Evolutionary conservation across 2,113 vertebrate genomes (phyloP).

Genomic region (Parotia lawesii): DNA sequence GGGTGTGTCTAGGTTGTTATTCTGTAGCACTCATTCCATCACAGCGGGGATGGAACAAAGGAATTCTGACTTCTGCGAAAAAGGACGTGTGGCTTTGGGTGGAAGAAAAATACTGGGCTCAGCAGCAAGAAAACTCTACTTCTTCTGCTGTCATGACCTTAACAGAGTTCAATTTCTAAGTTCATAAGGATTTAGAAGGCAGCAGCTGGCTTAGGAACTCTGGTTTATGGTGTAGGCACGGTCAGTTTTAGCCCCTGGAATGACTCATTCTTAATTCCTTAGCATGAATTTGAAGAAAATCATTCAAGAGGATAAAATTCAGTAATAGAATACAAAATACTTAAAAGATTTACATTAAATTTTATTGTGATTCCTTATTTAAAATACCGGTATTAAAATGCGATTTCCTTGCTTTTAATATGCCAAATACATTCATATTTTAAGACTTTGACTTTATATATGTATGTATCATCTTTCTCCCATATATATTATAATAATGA

Average conservation of each 20-base stretch:
- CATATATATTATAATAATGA: neutral
- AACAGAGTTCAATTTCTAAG: neutral
- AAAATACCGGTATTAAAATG: neutral
- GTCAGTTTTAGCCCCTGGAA: neutral
- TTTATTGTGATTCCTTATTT: neutral
- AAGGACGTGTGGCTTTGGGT: neutral
- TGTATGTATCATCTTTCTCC: neutral
- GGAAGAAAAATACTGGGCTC: neutral
- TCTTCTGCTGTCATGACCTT: neutral
- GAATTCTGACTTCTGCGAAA: neutral
- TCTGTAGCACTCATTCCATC: neutral
- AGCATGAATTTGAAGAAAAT: neutral
- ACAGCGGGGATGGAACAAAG: rapidly evolving
- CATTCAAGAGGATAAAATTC: neutral
- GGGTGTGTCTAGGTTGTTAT: neutral
- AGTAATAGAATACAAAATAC: neutral
- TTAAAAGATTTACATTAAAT: neutral
- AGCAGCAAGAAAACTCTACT: neutral
- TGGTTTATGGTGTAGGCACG: neutral
- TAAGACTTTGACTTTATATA: neutral
- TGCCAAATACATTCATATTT: neutral
- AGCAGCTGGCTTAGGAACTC: neutral
- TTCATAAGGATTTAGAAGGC: neutral
- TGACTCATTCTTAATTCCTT: neutral
- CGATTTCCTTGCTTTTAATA: rapidly evolving